These are phyloP conservation scores for Characodon lateralis DNA, from an alignment of 2,797 vertebrate species.

Conservation along the genomic window DNA sequence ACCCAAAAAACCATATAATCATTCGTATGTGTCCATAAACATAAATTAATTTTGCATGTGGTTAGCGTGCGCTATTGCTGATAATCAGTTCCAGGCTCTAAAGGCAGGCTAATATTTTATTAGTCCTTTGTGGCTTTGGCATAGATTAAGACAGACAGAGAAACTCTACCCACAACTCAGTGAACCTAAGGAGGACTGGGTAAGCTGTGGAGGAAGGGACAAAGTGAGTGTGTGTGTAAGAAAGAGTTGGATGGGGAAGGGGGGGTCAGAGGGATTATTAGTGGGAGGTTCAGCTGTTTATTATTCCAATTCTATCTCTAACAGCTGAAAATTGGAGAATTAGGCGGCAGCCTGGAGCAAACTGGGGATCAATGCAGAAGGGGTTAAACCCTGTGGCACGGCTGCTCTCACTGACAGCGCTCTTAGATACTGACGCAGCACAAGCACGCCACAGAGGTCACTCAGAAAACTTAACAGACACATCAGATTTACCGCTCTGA, in stretches of 20 bases:
- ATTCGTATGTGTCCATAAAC: constrained; percentile 30
- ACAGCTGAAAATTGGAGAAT: constrained; percentile 87
- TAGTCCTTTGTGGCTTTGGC: constrained; percentile 64
- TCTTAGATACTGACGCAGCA: constrained; percentile 70
- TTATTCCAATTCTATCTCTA: constrained; percentile 87
- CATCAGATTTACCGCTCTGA: constrained; percentile 77
- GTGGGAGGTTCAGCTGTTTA: constrained; percentile 86
- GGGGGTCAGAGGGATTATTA: constrained; percentile 76
- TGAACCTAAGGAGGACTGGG: constrained; percentile 66
- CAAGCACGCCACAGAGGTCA: constrained; percentile 63
- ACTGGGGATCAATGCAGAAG: constrained; percentile 73
- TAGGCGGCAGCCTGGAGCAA: constrained; percentile 75
- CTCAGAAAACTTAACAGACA: constrained; percentile 77
- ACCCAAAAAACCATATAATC: neutral
- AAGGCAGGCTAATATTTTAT: constrained; percentile 74
- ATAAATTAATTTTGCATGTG: constrained; percentile 28
- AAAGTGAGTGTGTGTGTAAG: constrained; percentile 33
- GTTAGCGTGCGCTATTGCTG: constrained; percentile 30
- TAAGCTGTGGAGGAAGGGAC: constrained; percentile 62
- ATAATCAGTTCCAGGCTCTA: constrained; percentile 79
- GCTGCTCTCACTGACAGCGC: constrained; percentile 61
- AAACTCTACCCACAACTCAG: constrained; percentile 76
- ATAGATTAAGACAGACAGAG: constrained; percentile 74
- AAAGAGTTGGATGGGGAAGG: constrained; percentile 8
- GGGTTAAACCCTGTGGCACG: constrained; percentile 79